These are phyloP conservation scores for roundworm (Caenorhabditis elegans) DNA, from an alignment of 1,140 invertebrate species.

Conservation along the genomic window WBcel235 BX284603.4:1830501-1831000, in stretches of 20 bases:
- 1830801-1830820: background rate
- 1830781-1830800: background rate
- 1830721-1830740: background rate
- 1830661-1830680: background rate
- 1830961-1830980: background rate
- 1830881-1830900: background rate
- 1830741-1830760: background rate
- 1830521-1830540: background rate
- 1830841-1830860: background rate
- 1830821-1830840: background rate
- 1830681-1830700: background rate
- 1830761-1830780: background rate
- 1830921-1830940: background rate
- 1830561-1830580: background rate
- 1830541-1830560: constrained; percentile 15
- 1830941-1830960: background rate
- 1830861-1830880: background rate
- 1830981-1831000: no score
- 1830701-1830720: no score
- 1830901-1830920: background rate
- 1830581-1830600: constrained; percentile 9
- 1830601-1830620: background rate
- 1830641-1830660: background rate
- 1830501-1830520: background rate
- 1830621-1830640: no score